Conservation (phyloP, 2,797 vertebrate species). For the Urophycis tenuis region DNA sequence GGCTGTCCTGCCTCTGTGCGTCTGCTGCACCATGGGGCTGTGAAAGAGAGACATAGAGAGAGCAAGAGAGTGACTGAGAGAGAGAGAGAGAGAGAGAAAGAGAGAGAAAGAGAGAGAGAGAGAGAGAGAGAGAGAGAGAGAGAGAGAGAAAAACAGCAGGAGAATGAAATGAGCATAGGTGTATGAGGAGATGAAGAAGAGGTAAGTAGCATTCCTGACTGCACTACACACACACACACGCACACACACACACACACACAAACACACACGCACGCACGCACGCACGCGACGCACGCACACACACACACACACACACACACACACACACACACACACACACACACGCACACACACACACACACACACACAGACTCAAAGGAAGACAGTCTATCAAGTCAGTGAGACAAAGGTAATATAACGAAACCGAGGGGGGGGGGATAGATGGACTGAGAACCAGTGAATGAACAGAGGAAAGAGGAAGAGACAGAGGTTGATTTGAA, state of each 20-base stretch:
- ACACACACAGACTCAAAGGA: background rate
- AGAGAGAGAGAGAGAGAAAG: slow-evolving; percentile 6
- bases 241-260: background rate
- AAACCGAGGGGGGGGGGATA: slow-evolving; percentile 32
- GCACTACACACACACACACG: background rate
- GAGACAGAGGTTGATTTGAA: slow-evolving; percentile 52
- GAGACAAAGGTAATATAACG: slow-evolving; percentile 6
- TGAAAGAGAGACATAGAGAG: slow-evolving; percentile 13
- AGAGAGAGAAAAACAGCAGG: slow-evolving; percentile 22
- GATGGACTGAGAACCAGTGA: background rate
- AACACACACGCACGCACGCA: no score
- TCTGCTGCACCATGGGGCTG: slow-evolving; percentile 10
- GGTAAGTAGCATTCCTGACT: slow-evolving; percentile 54
- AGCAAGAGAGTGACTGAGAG: slow-evolving; percentile 11
- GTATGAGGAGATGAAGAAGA: slow-evolving; percentile 48
- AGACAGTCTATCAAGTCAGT: slow-evolving; percentile 24
- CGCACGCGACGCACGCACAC: slow-evolving; percentile 49
- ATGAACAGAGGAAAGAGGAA: background rate
- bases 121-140: background rate
- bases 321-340: background rate
- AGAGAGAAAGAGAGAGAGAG: slow-evolving; percentile 15
- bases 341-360: background rate
- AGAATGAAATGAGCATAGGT: slow-evolving; percentile 46
- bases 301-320: slow-evolving; percentile 1
- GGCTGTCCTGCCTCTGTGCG: background rate